These are phyloP conservation scores for Chelon auratus DNA, from an alignment of 2,797 vertebrate species.

Conservation along the genomic window DNA sequence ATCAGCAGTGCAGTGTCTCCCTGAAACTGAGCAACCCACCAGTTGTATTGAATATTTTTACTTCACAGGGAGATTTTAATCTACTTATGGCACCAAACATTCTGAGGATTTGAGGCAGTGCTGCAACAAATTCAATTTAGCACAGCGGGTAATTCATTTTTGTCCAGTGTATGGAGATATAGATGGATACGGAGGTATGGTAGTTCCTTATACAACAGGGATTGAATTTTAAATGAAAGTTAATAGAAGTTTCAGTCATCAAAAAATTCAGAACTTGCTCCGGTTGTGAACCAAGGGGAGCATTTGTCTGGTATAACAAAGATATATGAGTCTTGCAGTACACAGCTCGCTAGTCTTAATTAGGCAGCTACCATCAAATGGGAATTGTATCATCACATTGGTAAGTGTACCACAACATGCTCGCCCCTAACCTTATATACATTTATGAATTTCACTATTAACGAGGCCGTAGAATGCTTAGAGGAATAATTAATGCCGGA, in stretches of 20 bases:
- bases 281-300: constrained; percentile 68
- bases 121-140: constrained; percentile 76
- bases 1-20: constrained; percentile 45
- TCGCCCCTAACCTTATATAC: constrained; percentile 76
- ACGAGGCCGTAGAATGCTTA: constrained; percentile 76
- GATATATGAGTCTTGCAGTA: constrained; percentile 71
- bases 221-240: constrained; percentile 76
- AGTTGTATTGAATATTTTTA: constrained; percentile 70
- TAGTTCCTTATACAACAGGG: constrained; percentile 53
- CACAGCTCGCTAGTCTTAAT: constrained; percentile 78
- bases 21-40: constrained; percentile 38
- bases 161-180: constrained; percentile 55
- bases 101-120: constrained; percentile 64
- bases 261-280: constrained; percentile 70
- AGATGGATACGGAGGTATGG: constrained; percentile 63
- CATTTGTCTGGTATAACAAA: constrained; percentile 75
- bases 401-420: constrained; percentile 75
- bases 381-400: constrained; percentile 78
- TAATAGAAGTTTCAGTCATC: constrained; percentile 78
- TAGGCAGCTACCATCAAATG: constrained; percentile 74
- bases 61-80: constrained; percentile 68
- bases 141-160: constrained; percentile 71
- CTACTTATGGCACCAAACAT: constrained; percentile 67
- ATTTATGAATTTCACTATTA: constrained; percentile 79
- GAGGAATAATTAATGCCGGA: constrained; percentile 82